Evolutionary conservation across 2,888 invertebrate genomes (phyloP), one percentile per base, ranked within the genome.

Genomic region (Agrochola lychnidis): DNA sequence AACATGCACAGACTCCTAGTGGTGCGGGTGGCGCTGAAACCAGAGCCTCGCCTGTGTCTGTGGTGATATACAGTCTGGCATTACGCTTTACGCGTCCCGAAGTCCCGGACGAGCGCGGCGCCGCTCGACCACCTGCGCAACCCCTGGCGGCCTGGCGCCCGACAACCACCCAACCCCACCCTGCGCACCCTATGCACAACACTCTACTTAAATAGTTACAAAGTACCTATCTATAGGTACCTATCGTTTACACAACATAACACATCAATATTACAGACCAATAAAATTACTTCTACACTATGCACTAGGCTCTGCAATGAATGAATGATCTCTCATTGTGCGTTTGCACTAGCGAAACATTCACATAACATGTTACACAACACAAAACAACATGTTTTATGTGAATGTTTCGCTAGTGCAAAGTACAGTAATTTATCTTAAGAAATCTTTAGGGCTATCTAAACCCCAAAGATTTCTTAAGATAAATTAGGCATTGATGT

Each of bases 161-260:
- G 22, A 12, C 12, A 30, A 30, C 30, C 30, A 30, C 30, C 30
- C 30, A 7, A n/a, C 81, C 73, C 40, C 81, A 48, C 62, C 73
- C 77, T 63, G 40, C 62, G 73, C 73, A 56, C 45, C 30, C 42
- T 61, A 3, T 14, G n/a, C 19, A 51, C 25, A 30, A 22, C 53
- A 30, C 71, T 48, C n/a, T 51, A 42, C 40, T 68, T 30, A 45
- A 3, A 45, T 14, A 30, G 14, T 69, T 25, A 25, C 56, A 56
- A 48, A 40, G 22, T 4, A 4, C 4, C 56, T n/a, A 48, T 22
- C 12, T 5, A 14, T 2, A 67, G 9, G 9, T 48, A n/a, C n/a
- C n/a, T n/a, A 48, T 22, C 40, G 48, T 40, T 0, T 22, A 51
- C 19, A 73, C 72, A 62, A 42, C 12, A 51, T 45, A 25, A 36